Evolutionary conservation across 2,113 vertebrate genomes (phyloP).

Genomic region (Megaceryle maxima): DNA sequence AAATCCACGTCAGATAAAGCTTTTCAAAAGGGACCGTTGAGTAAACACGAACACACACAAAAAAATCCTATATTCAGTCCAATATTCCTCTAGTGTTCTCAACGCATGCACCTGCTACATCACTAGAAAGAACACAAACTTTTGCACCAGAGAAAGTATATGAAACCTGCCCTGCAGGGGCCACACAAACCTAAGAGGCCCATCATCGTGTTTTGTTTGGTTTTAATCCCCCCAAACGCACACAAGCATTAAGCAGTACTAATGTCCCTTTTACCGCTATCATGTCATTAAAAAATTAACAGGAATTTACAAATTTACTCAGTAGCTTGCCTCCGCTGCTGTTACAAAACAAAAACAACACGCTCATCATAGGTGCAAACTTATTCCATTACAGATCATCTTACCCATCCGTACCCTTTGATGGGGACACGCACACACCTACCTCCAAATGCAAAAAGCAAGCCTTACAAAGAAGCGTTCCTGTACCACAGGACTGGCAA

Average conservation of each 20-base stretch:
- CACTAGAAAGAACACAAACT: neutral
- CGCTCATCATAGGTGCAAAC: neutral
- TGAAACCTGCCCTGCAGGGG: neutral
- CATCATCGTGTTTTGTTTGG: neutral
- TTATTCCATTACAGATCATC: neutral
- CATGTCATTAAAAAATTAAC: neutral
- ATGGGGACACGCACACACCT: too few relatives aligned
- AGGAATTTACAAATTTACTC: neutral
- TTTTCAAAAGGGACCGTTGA: neutral
- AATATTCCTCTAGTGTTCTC: neutral
- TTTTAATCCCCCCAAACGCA: neutral
- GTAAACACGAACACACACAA: neutral
- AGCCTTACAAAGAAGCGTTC: neutral
- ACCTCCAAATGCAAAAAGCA: neutral
- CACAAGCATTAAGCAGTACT: accelerated
- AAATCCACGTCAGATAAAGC: neutral
- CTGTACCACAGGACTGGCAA: neutral
- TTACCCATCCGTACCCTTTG: neutral
- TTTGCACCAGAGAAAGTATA: neutral
- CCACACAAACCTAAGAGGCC: neutral
- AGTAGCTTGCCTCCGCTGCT: neutral
- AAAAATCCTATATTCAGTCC: neutral
- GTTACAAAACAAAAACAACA: neutral
- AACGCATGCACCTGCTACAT: neutral
- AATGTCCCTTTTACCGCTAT: neutral